These are phyloP conservation scores for Eutrigla gurnardus DNA, from an alignment of 2,797 vertebrate species.

Conservation along the genomic window DNA sequence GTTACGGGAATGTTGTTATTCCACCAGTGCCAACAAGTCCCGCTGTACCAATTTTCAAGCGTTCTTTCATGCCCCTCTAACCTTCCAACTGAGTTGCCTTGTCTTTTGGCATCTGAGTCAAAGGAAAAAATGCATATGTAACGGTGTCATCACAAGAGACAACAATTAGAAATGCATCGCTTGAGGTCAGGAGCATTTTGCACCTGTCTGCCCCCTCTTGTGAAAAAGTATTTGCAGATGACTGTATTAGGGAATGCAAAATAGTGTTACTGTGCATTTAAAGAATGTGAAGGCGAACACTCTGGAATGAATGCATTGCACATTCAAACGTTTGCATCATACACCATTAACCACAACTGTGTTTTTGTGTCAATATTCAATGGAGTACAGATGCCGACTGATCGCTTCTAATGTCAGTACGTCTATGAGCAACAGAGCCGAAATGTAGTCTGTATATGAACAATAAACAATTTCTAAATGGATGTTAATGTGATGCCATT, in stretches of 20 bases:
- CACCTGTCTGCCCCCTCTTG: not conserved
- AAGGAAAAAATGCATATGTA: not conserved
- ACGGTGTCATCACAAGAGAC: not conserved
- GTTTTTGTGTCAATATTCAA: not conserved
- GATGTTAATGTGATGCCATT: not conserved
- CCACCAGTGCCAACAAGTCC: slow-evolving; percentile 5
- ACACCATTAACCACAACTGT: slow-evolving; percentile 5
- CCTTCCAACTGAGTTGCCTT: not conserved
- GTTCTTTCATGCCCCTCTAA: not conserved
- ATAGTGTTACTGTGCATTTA: not conserved
- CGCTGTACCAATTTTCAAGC: slow-evolving; percentile 6
- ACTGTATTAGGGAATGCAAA: not conserved
- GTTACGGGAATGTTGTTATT: not conserved
- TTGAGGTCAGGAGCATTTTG: not conserved
- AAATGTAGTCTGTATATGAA: not conserved
- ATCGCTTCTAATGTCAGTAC: not conserved
- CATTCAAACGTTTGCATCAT: slow-evolving; percentile 15
- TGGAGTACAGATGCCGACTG: not conserved
- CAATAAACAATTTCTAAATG: not conserved
- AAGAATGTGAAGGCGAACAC: slow-evolving; percentile 3
- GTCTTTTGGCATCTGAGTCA: not conserved
- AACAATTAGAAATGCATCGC: not conserved
- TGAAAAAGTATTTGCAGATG: not conserved
- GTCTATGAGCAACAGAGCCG: not conserved
- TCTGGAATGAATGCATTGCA: not conserved